Conservation (phyloP, 1,140 invertebrate genomes). For the Neodiprion pinetum region DNA sequence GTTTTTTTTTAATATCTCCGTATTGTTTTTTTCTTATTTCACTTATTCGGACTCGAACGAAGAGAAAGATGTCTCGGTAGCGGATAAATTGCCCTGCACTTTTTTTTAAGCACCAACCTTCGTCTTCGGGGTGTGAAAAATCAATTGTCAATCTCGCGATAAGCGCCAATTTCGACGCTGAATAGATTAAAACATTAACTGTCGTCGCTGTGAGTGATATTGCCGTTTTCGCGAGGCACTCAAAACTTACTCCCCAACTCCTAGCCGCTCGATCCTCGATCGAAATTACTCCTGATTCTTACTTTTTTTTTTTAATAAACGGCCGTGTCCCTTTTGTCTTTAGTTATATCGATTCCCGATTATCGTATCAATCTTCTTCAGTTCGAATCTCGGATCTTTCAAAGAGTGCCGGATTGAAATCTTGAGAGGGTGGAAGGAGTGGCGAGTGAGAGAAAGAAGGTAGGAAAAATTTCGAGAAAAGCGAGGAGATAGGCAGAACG, state of each 20-base stretch:
- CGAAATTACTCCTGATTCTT: not conserved
- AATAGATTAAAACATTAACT: not conserved
- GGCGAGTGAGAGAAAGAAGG: constrained; percentile 14
- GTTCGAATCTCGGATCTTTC: constrained; percentile 15
- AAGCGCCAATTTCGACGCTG: not conserved
- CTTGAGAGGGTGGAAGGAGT: not conserved
- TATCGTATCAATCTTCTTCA: constrained; percentile 2
- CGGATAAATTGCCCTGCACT: too few relatives aligned
- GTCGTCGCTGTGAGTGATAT: not conserved
- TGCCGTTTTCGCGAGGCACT: not conserved
- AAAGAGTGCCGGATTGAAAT: constrained; percentile 13
- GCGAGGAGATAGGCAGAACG: not conserved
- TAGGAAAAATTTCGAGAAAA: not conserved
- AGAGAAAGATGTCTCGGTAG: too few relatives aligned
- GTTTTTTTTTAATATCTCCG: too few relatives aligned
- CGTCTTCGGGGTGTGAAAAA: too few relatives aligned
- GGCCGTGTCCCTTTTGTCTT: not conserved
- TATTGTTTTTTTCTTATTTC: too few relatives aligned
- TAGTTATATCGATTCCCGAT: not conserved
- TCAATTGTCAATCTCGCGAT: not conserved
- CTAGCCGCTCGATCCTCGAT: not conserved
- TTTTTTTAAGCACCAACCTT: too few relatives aligned
- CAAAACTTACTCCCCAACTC: not conserved
- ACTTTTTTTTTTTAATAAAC: not conserved
- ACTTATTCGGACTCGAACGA: too few relatives aligned